Percentiles rank a stretch among this genome's conserved stretches.
These are phyloP conservation scores for Thera britannica DNA, from an alignment of 2,888 invertebrate genomes.

Conservation along the genomic window DNA sequence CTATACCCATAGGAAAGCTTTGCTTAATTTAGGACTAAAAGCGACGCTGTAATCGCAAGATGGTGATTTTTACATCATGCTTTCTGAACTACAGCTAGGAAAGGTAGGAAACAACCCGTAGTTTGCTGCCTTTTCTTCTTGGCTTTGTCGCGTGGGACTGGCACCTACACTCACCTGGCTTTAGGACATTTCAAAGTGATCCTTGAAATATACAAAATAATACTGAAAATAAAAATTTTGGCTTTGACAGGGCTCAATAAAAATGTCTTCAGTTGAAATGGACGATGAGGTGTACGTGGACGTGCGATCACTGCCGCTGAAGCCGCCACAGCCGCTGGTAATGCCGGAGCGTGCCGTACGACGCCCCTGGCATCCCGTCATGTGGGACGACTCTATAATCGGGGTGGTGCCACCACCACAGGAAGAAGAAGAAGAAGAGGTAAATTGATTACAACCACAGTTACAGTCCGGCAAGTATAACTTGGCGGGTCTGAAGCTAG, in stretches of 20 bases:
- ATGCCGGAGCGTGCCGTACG: conserved; percentile 81
- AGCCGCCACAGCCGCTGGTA: conserved; percentile 78
- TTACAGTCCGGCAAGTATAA: too few relatives aligned
- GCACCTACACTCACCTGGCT: too few relatives aligned
- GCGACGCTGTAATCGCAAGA: neutral
- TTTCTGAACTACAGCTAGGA: neutral
- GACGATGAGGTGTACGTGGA: conserved; percentile 74
- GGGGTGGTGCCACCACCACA: conserved; percentile 65
- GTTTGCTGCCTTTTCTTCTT: too few relatives aligned
- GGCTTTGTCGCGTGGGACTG: too few relatives aligned
- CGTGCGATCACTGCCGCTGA: conserved; percentile 68
- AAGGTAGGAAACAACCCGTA: too few relatives aligned
- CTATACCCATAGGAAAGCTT: too few relatives aligned
- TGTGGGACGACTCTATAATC: conserved; percentile 83
- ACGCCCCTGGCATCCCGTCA: conserved; percentile 86
- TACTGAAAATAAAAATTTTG: too few relatives aligned
- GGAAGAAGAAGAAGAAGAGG: conserved; percentile 46
- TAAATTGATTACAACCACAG: too few relatives aligned
- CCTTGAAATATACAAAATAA: too few relatives aligned
- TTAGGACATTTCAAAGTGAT: too few relatives aligned
- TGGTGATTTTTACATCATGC: neutral
- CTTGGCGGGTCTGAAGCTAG: too few relatives aligned
- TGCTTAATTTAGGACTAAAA: too few relatives aligned
- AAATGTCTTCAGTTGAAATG: conserved; percentile 40
- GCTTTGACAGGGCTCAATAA: neutral